Base-by-base conservation (phyloP, 1,140 invertebrate genomes). In the Plodia interpunctella region DNA sequence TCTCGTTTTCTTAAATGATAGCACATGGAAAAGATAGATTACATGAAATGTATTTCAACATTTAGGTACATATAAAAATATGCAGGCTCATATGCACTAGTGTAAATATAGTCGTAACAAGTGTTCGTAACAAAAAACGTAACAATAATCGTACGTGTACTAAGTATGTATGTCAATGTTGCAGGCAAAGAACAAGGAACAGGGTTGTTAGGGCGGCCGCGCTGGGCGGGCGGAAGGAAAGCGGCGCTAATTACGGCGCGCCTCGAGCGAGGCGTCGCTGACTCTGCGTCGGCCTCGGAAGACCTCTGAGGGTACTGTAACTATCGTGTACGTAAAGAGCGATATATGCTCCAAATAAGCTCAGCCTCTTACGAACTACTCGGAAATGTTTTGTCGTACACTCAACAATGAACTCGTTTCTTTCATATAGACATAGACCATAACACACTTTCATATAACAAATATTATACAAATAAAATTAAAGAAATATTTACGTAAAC, bases 161-260 rank as follows among this genome's bases (percentile, higher is more conserved):
- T 17, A 32, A 4, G 30, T 9, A 32, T 6, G 30, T 32, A 44
- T 44, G 15, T n/a, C 38, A 44, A 6, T n/a, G 38, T 44, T 44
- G 13, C 13, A 44, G 35, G 55, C 38, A 49, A 44, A 57, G 38
- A 49, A 25, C 55, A 57, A 52, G 57, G 8, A 15, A n/a, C 20
- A 53, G 8, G 21, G 51, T 25, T 25, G 18, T 6, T n/a, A 25
- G 20, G 21, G 51, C 51, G 11, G 20, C 10, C 35, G 44, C n/a
- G n/a, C 32, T 56, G 71, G 62, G 72, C 65, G 69, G 74, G 65
- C 79, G 84, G 82, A 85, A 84, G 84, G 82, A 87, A 85, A 72
- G 69, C 74, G 64, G 56, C 63, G 77, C 84, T 87, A 87, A 87
- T 86, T 86, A 86, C 83, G 70, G 71, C 74, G 66, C 72, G 76